Conservation (phyloP, 2,113 vertebrate species). For the Nerophis ophidion region DNA sequence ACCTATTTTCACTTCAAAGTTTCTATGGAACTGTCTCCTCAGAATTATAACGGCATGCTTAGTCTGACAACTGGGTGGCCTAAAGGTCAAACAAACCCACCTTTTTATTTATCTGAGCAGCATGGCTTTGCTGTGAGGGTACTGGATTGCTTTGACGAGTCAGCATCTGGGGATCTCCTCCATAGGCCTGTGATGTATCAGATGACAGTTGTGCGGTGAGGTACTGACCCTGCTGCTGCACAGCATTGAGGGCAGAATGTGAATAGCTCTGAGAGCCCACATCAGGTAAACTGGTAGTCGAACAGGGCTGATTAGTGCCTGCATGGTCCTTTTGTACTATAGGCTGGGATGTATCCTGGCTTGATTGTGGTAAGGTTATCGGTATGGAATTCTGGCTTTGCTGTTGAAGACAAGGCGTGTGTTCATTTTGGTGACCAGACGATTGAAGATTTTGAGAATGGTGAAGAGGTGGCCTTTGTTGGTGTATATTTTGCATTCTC, state of each 20-base stretch:
- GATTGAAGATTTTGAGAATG: constrained; percentile 35
- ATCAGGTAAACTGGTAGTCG: constrained; percentile 27
- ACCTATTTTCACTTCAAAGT: too few relatives aligned
- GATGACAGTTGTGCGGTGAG: constrained; percentile 11
- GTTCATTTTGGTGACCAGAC: constrained; percentile 31
- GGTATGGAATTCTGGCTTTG: constrained; percentile 33
- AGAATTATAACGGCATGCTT: too few relatives aligned
- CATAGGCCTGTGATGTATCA: constrained; percentile 30
- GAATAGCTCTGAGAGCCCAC: constrained; percentile 34
- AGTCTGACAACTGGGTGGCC: not conserved
- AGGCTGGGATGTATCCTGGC: constrained; percentile 31
- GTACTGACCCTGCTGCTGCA: constrained; percentile 45
- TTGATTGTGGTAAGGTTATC: constrained; percentile 23
- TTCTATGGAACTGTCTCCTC: too few relatives aligned
- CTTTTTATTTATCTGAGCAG: constrained; percentile 67
- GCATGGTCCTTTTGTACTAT: constrained; percentile 22
- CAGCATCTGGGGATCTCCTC: constrained; percentile 20
- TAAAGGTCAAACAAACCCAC: constrained; percentile 58
- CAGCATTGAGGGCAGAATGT: constrained; percentile 18
- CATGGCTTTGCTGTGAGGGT: constrained; percentile 38
- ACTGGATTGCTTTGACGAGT: constrained; percentile 48
- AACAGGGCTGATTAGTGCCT: constrained; percentile 43
- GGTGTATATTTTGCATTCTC: constrained; percentile 1
- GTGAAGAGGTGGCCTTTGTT: constrained; percentile 18
- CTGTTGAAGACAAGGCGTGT: constrained; percentile 22